Evolutionary conservation across 2,797 vertebrate species (phyloP).

Genomic region (Neosalanx taihuensis): DNA sequence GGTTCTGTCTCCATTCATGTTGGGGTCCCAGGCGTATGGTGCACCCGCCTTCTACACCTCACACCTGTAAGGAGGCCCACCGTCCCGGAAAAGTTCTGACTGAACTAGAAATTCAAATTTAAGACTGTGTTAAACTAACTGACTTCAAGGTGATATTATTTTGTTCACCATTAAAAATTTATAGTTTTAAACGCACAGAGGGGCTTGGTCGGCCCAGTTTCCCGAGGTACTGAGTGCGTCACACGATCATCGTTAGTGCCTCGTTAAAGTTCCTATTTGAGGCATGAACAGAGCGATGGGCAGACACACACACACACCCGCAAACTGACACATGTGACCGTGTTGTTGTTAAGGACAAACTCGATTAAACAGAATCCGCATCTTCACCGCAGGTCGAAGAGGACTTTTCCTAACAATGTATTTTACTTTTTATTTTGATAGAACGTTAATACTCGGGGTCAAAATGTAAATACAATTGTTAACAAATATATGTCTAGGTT

Average conservation of each 20-base stretch:
- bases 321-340: background rate
- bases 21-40: slow-evolving; percentile 93
- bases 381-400: slow-evolving; percentile 11
- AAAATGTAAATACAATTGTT: slow-evolving; percentile 60
- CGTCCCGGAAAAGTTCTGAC: slow-evolving; percentile 11
- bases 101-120: slow-evolving; percentile 17
- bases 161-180: background rate
- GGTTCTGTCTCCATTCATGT: slow-evolving; percentile 93
- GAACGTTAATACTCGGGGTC: slow-evolving; percentile 62
- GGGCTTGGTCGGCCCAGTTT: no score
- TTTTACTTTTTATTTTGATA: slow-evolving; percentile 67
- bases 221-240: no score
- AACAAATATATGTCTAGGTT: slow-evolving; percentile 65
- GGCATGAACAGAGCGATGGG: no score
- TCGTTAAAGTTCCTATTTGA: no score
- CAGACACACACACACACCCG: slow-evolving; percentile 8
- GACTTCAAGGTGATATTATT: slow-evolving; percentile 12
- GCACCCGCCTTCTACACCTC: slow-evolving; percentile 93
- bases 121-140: slow-evolving; percentile 15
- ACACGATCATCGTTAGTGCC: no score
- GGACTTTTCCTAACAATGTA: slow-evolving; percentile 55
- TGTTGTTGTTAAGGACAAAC: slow-evolving; percentile 12
- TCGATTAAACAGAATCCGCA: background rate
- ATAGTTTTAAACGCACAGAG: background rate
- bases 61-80: slow-evolving; percentile 80